Conservation (phyloP, 2,888 invertebrate genomes). For the Zhuqinia jingwanae region DNA sequence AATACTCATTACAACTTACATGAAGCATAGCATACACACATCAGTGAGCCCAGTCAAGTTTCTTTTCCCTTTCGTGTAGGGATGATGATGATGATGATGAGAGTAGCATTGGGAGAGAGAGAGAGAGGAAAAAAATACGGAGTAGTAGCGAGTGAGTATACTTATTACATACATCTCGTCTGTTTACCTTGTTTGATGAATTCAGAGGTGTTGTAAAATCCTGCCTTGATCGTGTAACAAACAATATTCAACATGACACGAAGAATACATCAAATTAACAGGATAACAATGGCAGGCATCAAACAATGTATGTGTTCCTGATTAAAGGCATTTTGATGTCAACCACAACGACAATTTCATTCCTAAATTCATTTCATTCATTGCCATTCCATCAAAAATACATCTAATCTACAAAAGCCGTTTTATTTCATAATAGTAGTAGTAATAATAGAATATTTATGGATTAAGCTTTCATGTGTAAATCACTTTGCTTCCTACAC, state of each 20-base stretch:
- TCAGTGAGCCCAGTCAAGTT: slow-evolving; percentile 13
- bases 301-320: slow-evolving; percentile 16
- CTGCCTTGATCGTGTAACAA: slow-evolving; percentile 40
- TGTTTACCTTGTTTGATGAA: slow-evolving; percentile 14
- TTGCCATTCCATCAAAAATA: neutral
- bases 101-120: no score
- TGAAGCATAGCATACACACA: slow-evolving; percentile 18
- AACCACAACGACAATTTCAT: neutral
- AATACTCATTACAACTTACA: slow-evolving; percentile 51
- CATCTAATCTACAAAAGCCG: neutral
- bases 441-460: no score
- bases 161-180: no score
- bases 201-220: slow-evolving; percentile 25
- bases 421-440: no score
- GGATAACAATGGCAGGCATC: slow-evolving; percentile 54
- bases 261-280: slow-evolving; percentile 49
- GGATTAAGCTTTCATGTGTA: no score
- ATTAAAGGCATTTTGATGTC: slow-evolving; percentile 20
- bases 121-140: no score
- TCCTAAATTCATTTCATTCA: neutral
- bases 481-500: neutral
- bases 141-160: no score
- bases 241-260: slow-evolving; percentile 43
- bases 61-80: neutral
- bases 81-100: neutral